Evolutionary conservation across 2,113 vertebrate genomes (phyloP), one percentile per base, ranked within the genome.

Genomic region (Dipodomys stephensi): DNA sequence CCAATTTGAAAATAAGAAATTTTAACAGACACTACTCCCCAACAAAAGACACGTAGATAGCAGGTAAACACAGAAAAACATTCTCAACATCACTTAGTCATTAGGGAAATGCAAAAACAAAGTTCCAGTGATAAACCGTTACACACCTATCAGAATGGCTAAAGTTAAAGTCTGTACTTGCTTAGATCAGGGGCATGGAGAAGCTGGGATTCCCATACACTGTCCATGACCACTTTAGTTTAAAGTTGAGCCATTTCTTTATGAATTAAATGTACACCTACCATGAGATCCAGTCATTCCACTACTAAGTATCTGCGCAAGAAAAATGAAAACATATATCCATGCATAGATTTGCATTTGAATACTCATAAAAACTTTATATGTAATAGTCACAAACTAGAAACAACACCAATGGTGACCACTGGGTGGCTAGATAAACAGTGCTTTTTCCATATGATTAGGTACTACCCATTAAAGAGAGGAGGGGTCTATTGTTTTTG

Each of bases 51-150:
- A 78, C 6, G 57, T 2, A 6, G 46, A 65, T 90, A 39, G 60
- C 60, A 90, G 80, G 22, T 49, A 90, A 80, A 7, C 27, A 82
- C 30, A 82, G 30, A 7, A 74, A 92, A 92, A 83, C 6, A 81
- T 44, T 18, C 35, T 69, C 68, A 81, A 12, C 27, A 71, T 85
- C 15, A 44, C 27, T 64, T 68, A 77, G 49, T 78, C 67, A 85
- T n/a, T 25, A 87, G 35, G 15, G 13, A 86, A 93, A 95, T 28
- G 72, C 30, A 92, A 82, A 39, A 91, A 83, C 83, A 81, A 88
- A 95, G 76, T 32, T 81, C 90, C 32, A 89, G 7, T 22, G 72
- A 46, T 25, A 64, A 62, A n/a, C 62, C 5, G 87, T 19, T 39
- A 72, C 0, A 0, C 72, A 78, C 11, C 53, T 91, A 22, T 20